phyloP scores from a whole-genome alignment of 2,113 vertebrate genomes.

The Chaetodon trifascialis region DNA sequence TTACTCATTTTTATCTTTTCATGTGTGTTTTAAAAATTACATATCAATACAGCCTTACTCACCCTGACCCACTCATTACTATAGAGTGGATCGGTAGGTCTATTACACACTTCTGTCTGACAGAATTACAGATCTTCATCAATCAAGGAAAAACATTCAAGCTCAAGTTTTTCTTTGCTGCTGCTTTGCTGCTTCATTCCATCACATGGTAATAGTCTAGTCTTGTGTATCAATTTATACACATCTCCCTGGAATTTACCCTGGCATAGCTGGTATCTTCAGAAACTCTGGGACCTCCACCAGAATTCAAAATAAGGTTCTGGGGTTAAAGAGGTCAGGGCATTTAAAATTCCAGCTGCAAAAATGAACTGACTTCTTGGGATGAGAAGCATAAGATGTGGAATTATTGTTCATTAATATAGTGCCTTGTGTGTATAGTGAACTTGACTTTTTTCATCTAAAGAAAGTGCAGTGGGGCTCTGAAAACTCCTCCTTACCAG shows the following conservation, averaged over 20 bases:
- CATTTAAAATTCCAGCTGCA: background rate
- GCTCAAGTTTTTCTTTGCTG: background rate
- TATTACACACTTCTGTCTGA: no score
- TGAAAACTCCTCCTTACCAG: background rate
- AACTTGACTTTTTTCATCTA: background rate
- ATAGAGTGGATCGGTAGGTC: no score
- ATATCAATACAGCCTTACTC: no score
- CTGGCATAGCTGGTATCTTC: background rate
- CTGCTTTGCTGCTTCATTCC: background rate
- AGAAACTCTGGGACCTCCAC: background rate
- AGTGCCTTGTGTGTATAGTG: background rate
- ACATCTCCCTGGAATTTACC: background rate
- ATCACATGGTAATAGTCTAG: background rate
- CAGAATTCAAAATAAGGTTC: background rate
- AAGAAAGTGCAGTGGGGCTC: background rate
- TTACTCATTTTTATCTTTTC: no score
- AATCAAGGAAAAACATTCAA: background rate
- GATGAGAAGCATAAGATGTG: background rate
- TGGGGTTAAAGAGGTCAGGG: background rate
- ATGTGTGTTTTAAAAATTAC: no score
- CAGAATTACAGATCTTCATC: background rate
- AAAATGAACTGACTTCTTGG: background rate
- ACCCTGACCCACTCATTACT: no score
- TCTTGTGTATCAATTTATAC: background rate
- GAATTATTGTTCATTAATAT: slow-evolving; percentile 4